Evolutionary conservation across 2,888 invertebrate species (phyloP).

Genomic region (Ferdinandea cuprea): DNA sequence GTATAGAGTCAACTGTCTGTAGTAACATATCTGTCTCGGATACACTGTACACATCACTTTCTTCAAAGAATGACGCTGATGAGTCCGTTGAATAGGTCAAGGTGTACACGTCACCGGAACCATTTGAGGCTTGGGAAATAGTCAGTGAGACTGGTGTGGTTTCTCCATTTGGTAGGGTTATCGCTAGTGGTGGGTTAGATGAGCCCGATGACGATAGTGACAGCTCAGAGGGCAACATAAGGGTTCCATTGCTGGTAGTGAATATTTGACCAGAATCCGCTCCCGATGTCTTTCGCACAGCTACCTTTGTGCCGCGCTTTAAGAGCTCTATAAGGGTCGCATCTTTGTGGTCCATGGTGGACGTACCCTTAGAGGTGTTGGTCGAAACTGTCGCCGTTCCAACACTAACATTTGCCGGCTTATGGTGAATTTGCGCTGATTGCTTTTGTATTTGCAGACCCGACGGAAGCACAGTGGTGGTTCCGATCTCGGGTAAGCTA

Average conservation of each 20-base stretch:
- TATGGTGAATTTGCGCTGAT: constrained; percentile 75
- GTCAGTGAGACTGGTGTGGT: constrained; percentile 81
- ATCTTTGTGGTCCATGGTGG: constrained; percentile 85
- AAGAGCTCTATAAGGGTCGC: constrained; percentile 91
- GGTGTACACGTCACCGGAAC: constrained; percentile 86
- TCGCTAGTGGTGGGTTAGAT: constrained; percentile 82
- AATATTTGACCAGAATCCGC: constrained; percentile 87
- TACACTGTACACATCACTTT: constrained; percentile 91
- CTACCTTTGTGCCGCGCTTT: constrained; percentile 88
- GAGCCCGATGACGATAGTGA: constrained; percentile 82
- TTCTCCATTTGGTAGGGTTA: constrained; percentile 80
- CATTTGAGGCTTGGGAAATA: constrained; percentile 80
- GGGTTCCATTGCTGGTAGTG: constrained; percentile 82
- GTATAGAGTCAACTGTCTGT: constrained; percentile 87
- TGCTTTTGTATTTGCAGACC: constrained; percentile 79
- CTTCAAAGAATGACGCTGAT: constrained; percentile 85
- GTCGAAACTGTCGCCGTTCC: constrained; percentile 76
- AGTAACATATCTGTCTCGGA: constrained; percentile 87
- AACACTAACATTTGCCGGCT: constrained; percentile 77
- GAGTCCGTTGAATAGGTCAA: constrained; percentile 85
- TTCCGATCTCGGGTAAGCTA: constrained; percentile 76
- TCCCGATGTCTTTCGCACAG: constrained; percentile 88
- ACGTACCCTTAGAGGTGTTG: constrained; percentile 81
- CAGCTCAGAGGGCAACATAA: constrained; percentile 81
- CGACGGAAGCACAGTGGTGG: constrained; percentile 79